A percentile compares a stretch with the other conserved stretches of the same genome.
phyloP scores from a whole-genome alignment of 2,113 vertebrate genomes.

The Salvelinus fontinalis region DNA sequence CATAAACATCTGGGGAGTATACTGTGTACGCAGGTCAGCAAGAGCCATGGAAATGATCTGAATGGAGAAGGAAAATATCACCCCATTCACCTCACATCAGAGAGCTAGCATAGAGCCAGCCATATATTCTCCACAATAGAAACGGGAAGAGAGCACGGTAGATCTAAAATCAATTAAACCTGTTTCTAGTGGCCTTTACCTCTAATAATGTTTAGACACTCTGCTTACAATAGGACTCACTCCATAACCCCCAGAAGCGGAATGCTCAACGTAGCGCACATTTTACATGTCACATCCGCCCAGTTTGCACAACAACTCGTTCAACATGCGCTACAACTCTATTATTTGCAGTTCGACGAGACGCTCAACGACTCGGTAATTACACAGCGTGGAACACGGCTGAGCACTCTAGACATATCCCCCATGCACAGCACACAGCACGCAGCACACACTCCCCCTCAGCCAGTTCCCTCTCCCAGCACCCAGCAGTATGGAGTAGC shows the following conservation, averaged over 20 bases:
- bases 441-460: not conserved
- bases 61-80: not conserved
- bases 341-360: conserved; percentile 40
- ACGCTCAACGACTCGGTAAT: conserved; percentile 33
- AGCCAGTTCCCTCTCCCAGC: not conserved
- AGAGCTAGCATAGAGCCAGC: not conserved
- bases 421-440: not conserved
- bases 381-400: conserved; percentile 10
- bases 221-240: not conserved
- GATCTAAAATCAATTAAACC: not conserved
- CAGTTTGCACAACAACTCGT: conserved; percentile 51
- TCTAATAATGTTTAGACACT: conserved; percentile 6
- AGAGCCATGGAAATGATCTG: not conserved
- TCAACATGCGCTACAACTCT: conserved; percentile 34
- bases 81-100: not conserved
- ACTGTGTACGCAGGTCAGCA: no score
- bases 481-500: not conserved
- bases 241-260: not conserved
- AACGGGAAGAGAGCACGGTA: not conserved
- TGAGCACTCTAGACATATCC: conserved; percentile 10
- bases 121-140: not conserved
- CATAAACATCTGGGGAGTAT: no score
- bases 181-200: not conserved
- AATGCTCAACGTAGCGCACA: conserved; percentile 21
- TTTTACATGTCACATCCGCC: conserved; percentile 20